Conservation (phyloP, 2,888 invertebrate species). For the Glaucopsyche alexis region DNA sequence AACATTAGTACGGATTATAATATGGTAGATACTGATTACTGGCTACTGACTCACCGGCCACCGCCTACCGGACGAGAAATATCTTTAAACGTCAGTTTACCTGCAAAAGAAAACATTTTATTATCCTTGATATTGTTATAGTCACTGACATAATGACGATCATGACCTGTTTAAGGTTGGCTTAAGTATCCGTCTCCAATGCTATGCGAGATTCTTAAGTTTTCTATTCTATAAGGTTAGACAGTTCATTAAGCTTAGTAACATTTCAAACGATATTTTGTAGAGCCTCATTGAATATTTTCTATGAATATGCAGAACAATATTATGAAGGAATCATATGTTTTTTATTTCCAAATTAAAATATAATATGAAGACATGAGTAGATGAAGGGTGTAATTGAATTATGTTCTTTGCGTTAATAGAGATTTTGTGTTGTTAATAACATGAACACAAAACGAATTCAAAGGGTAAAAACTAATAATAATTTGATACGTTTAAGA, state of each 20-base stretch:
- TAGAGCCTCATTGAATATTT: background rate
- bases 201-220: background rate
- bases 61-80: background rate
- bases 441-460: too few species aligned
- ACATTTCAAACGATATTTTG: background rate
- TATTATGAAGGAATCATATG: too few species aligned
- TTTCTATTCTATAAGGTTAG: background rate
- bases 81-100: slow-evolving; percentile 13
- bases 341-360: too few species aligned
- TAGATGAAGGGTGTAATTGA: too few species aligned
- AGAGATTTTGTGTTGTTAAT: too few species aligned
- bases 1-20: too few species aligned
- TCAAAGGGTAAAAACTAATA: background rate
- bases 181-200: background rate
- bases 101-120: slow-evolving; percentile 23
- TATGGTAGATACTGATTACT: too few species aligned
- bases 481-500: background rate
- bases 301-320: too few species aligned
- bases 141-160: slow-evolving; percentile 3
- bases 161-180: slow-evolving; percentile 18
- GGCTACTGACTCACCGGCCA: background rate
- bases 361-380: too few species aligned
- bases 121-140: background rate
- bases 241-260: background rate
- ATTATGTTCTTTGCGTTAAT: too few species aligned